phyloP scores from a whole-genome alignment of 2,888 invertebrate genomes.

The Metallyticus violacea region DNA sequence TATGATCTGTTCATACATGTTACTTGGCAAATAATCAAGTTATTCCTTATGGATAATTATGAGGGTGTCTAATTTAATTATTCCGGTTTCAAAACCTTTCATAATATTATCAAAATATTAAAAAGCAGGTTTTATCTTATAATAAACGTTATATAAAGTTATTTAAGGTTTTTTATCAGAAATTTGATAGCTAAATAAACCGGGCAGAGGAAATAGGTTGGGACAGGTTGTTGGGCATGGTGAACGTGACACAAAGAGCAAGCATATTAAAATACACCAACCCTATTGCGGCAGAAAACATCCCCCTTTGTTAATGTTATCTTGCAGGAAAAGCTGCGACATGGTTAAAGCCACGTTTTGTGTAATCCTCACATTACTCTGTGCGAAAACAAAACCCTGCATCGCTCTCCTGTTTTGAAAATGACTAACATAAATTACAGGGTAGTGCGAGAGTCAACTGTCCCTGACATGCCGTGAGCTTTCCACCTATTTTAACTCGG shows the following conservation, averaged over 20 bases:
- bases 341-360: background rate
- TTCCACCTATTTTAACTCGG: background rate
- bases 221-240: background rate
- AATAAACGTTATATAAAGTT: too few relatives aligned
- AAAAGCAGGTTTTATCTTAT: too few relatives aligned
- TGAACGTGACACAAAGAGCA: background rate
- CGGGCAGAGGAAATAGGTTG: background rate
- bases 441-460: background rate
- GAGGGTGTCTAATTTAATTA: too few relatives aligned
- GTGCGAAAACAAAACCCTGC: background rate
- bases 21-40: too few relatives aligned
- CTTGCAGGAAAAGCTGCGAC: background rate
- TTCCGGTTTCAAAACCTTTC: too few relatives aligned
- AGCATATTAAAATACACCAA: background rate
- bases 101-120: too few relatives aligned
- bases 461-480: background rate
- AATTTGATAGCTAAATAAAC: too few relatives aligned
- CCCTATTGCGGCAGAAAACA: background rate
- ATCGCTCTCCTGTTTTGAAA: background rate
- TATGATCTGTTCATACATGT: too few relatives aligned
- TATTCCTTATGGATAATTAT: too few relatives aligned
- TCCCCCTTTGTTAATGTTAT: background rate
- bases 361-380: background rate
- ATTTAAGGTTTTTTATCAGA: too few relatives aligned
- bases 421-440: background rate